A percentile compares a stretch with the other conserved stretches of the same genome.
phyloP scores from a whole-genome alignment of 2,888 invertebrate species.

The Lingula anatina region DNA sequence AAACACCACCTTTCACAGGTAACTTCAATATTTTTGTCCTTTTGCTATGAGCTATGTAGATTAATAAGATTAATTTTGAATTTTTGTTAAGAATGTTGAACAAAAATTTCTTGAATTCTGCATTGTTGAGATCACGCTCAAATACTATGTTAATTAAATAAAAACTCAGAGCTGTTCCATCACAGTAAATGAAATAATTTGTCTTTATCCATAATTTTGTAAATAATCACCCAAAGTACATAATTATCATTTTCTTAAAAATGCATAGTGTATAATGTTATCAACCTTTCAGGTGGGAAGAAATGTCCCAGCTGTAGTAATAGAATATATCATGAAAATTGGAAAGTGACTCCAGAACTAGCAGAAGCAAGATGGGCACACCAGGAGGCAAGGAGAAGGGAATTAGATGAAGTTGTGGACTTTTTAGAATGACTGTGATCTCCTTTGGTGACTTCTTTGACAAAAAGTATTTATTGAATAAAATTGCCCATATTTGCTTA shows the following conservation, averaged over 20 bases:
- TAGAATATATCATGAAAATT: constrained; percentile 69
- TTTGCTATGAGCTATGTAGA: no score
- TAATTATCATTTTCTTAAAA: no score
- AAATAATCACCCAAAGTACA: no score
- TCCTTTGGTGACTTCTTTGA: neutral
- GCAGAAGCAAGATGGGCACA: constrained; percentile 74
- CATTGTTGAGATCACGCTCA: no score
- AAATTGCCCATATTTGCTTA: no score
- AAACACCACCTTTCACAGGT: constrained; percentile 68
- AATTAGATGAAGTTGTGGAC: constrained; percentile 70
- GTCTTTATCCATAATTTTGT: no score
- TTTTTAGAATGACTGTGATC: constrained; percentile 54
- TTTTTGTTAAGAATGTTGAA: no score
- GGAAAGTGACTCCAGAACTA: constrained; percentile 65
- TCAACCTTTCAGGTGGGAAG: constrained; percentile 63
- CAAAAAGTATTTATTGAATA: neutral
- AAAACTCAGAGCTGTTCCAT: no score
- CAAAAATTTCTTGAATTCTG: no score
- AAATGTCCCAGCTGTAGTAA: constrained; percentile 63
- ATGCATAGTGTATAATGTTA: no score
- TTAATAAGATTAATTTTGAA: neutral
- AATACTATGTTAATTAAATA: no score
- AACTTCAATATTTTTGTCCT: constrained; percentile 7
- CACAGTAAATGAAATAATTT: no score
- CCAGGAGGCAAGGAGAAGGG: constrained; percentile 68